phyloP scores from a whole-genome alignment of 2,113 vertebrate genomes.

The Colius striatus region DNA sequence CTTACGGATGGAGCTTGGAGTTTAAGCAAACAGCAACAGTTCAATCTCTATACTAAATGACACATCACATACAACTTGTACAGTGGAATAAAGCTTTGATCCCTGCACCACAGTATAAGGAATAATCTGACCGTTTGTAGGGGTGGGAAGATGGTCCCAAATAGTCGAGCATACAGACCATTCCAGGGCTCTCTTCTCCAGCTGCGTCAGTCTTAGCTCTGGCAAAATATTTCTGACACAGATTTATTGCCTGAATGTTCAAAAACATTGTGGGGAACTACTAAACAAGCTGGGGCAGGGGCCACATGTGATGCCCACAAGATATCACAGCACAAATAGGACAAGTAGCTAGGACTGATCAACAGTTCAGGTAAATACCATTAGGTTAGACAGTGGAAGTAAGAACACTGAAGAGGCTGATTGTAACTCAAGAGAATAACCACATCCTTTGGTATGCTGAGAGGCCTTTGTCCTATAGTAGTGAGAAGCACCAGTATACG shows the following conservation, averaged over 20 bases:
- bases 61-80: background rate
- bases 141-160: background rate
- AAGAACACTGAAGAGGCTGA: background rate
- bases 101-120: background rate
- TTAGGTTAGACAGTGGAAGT: background rate
- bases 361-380: background rate
- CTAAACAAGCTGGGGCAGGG: background rate
- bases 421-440: background rate
- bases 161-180: accelerated
- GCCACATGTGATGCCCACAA: background rate
- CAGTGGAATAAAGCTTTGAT: background rate
- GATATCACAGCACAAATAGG: background rate
- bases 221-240: background rate
- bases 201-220: background rate
- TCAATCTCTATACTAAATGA: background rate
- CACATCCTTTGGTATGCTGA: background rate
- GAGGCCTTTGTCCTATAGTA: background rate
- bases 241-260: background rate
- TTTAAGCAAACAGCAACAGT: background rate
- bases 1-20: background rate
- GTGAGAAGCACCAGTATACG: background rate
- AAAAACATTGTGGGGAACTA: background rate
- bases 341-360: background rate
- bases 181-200: background rate
- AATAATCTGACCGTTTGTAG: background rate